phyloP scores from a whole-genome alignment of 2,113 vertebrate species.

The Malurus elegans region DNA sequence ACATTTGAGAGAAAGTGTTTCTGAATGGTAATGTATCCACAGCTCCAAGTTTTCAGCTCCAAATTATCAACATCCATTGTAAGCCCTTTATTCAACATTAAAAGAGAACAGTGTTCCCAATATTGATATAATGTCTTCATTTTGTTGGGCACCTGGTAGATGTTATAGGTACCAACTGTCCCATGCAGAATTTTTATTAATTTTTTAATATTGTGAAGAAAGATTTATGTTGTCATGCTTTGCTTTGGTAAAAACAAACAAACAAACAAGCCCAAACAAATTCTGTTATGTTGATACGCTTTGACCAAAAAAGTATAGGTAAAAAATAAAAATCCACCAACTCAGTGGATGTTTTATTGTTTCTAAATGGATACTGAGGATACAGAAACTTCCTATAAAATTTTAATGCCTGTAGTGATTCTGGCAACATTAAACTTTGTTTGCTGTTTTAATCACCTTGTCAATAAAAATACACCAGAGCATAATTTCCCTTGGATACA shows the following conservation, averaged over 20 bases:
- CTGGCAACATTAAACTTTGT: conserved; percentile 16
- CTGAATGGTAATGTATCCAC: not conserved
- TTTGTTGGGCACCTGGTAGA: not conserved
- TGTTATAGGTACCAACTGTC: not conserved
- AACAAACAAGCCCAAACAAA: not conserved
- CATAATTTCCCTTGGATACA: not conserved
- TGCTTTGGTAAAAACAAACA: not conserved
- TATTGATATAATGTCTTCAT: not conserved
- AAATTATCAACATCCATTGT: not conserved
- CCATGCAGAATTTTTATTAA: not conserved
- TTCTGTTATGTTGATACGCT: not conserved
- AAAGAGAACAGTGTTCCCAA: not conserved
- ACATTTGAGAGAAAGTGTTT: conserved; percentile 13
- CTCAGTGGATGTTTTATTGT: not conserved
- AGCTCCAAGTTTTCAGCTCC: not conserved
- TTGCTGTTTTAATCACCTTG: not conserved
- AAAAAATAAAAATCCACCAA: not conserved
- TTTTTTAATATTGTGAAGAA: not conserved
- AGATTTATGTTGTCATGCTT: not conserved
- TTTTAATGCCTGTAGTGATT: not conserved
- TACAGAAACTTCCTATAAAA: not conserved
- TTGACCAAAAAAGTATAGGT: not conserved
- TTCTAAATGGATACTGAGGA: not conserved
- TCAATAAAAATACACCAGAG: not conserved
- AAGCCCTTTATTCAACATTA: not conserved